A percentile compares a stretch with the other conserved stretches of the same genome.
These are phyloP conservation scores for Agrochola macilenta DNA, from an alignment of 2,888 invertebrate genomes.

Conservation along the genomic window DNA sequence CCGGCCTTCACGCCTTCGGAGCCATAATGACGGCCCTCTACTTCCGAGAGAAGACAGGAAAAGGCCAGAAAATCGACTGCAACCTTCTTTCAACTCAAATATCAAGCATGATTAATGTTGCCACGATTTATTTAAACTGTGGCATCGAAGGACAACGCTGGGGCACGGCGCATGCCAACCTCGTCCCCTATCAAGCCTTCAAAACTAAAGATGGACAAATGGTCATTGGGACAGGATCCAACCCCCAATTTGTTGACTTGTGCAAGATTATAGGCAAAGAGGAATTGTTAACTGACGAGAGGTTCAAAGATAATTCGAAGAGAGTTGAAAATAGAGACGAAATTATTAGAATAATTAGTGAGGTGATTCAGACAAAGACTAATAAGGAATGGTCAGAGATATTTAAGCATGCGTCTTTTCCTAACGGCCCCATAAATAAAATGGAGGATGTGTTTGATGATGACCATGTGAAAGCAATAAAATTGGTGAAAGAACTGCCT, in stretches of 20 bases:
- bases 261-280: conserved; percentile 92
- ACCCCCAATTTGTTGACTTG: conserved; percentile 94
- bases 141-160: conserved; percentile 94
- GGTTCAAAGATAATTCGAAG: conserved; percentile 93
- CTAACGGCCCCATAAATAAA: conserved; percentile 97
- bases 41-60: conserved; percentile 93
- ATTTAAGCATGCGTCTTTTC: conserved; percentile 94
- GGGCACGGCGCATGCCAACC: conserved; percentile 98
- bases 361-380: conserved; percentile 91
- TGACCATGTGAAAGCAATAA: conserved; percentile 94
- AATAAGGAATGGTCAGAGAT: conserved; percentile 94
- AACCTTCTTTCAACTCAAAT: conserved; percentile 98
- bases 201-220: conserved; percentile 95
- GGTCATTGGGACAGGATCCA: conserved; percentile 96
- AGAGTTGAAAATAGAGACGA: conserved; percentile 94
- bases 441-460: conserved; percentile 96
- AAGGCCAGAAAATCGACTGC: conserved; percentile 98
- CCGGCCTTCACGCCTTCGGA: conserved; percentile 98
- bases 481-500: conserved; percentile 93
- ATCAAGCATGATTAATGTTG: conserved; percentile 96
- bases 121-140: conserved; percentile 96
- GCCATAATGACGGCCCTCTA: conserved; percentile 97
- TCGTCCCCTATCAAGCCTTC: conserved; percentile 98
- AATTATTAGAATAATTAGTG: conserved; percentile 91
- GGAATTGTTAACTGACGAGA: conserved; percentile 91